Base-by-base conservation (phyloP, 2,888 invertebrate genomes). In the Leptinotarsa tumamoca region DNA sequence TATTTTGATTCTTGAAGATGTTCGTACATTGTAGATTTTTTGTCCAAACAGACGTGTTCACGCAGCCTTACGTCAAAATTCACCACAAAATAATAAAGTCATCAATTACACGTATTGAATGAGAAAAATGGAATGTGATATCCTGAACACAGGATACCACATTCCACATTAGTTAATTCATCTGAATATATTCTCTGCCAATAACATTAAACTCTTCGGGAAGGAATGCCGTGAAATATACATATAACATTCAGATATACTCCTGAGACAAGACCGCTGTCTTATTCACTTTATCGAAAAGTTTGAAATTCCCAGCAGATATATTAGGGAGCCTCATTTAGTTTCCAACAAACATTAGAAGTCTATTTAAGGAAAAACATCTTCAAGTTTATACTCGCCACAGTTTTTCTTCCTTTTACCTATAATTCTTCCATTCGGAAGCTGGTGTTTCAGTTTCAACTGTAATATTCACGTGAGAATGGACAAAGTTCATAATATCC, bases 391-490 rank as follows among this genome's bases (percentile, higher is more conserved):
- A 27, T 14, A 61, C 17, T n/a, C 63, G 63, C 63, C 63, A 61
- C 33, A 33, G 63, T 63, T 43, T 33, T 13, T 15, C 4, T 33
- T 5, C 43, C 33, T 43, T 33, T 63, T 2, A 63, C 33, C n/a
- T 14, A 33, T 33, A 43, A 27, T 63, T 43, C 33, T 63, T 43
- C 33, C 63, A n/a, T 5, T 17, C 43, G 43, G 63, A 33, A 33
- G 33, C 33, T 43, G 63, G 43, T 33, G 43, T 63, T 63, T 63
- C 4, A 63, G 27, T 63, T 63, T 43, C 33, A 4, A n/a, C n/a
- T 63, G 63, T 33, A 63, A 63, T 63, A 63, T 63, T 63, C 43
- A 63, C 17, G 63, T 33, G 33, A n/a, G 17, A 4, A 17, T 17
- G 27, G 63, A 33, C 17, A 18, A 63, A 63, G 43, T 33, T 63